A percentile compares a stretch with the other conserved stretches of the same genome.
These are phyloP conservation scores for Atlantisia rogersi DNA, from an alignment of 2,113 vertebrate species.

Conservation along the genomic window DNA sequence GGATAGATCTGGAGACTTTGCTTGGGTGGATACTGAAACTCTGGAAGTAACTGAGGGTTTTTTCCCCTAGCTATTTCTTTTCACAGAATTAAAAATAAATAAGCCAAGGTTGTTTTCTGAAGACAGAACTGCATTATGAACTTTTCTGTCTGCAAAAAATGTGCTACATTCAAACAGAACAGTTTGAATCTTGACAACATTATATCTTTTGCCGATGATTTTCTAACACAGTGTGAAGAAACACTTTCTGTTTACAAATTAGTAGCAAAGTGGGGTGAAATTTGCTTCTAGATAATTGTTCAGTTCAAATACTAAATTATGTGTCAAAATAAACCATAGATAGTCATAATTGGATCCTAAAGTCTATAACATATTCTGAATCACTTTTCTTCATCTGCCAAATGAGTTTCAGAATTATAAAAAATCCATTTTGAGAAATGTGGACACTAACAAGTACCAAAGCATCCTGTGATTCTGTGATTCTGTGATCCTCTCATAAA, in stretches of 20 bases:
- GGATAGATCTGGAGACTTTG: not conserved
- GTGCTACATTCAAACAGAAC: not conserved
- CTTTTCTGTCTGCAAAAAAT: not conserved
- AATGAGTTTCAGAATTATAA: not conserved
- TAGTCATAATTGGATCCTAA: not conserved
- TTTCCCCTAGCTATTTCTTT: not conserved
- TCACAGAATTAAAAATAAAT: not conserved
- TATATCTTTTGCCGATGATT: not conserved
- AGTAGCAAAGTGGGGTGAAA: not conserved
- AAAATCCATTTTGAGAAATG: not conserved
- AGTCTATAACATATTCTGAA: not conserved
- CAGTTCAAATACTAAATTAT: not conserved
- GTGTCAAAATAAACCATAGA: not conserved
- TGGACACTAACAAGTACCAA: not conserved
- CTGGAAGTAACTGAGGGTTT: not conserved
- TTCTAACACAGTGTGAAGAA: not conserved
- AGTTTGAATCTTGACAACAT: not conserved
- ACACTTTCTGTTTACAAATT: not conserved
- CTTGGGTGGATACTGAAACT: not conserved
- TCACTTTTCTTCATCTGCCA: not conserved
- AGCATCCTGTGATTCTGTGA: too few relatives aligned
- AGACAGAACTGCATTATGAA: not conserved
- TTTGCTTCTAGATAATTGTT: not conserved
- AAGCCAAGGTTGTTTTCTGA: accelerated
- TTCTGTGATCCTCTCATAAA: not conserved